These are phyloP conservation scores for Neosilurus hyrtlii DNA, from an alignment of 2,797 vertebrate species.

Conservation along the genomic window DNA sequence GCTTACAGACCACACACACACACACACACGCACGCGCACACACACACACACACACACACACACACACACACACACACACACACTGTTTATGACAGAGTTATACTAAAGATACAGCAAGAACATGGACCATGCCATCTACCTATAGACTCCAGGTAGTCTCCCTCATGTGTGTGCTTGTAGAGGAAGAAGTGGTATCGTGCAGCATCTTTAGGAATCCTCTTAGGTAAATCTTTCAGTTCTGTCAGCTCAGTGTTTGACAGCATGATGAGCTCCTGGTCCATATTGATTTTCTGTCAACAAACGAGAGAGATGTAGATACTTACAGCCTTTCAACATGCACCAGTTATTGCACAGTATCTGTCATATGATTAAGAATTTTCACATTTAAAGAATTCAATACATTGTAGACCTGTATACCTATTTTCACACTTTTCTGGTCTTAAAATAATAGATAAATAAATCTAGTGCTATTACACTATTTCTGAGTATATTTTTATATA, in stretches of 20 bases:
- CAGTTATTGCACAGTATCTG: too few relatives aligned
- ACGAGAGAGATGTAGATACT: constrained; percentile 14
- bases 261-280: constrained; percentile 86
- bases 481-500: not conserved
- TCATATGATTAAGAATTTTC: not conserved
- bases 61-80: not conserved
- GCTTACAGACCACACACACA: too few relatives aligned
- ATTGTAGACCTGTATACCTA: too few relatives aligned
- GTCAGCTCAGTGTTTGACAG: constrained; percentile 86
- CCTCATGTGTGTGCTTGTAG: constrained; percentile 95
- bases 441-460: not conserved
- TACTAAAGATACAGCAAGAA: not conserved
- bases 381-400: not conserved
- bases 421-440: not conserved
- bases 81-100: not conserved
- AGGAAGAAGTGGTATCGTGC: constrained; percentile 97
- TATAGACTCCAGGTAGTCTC: constrained; percentile 93
- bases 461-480: not conserved
- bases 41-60: too few relatives aligned
- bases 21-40: too few relatives aligned
- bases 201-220: constrained; percentile 88
- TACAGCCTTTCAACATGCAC: not conserved
- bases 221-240: constrained; percentile 89
- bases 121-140: constrained; percentile 68
- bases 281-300: constrained; percentile 84